These are phyloP conservation scores for Pionites leucogaster DNA, from an alignment of 2,113 vertebrate genomes.

Conservation along the genomic window DNA sequence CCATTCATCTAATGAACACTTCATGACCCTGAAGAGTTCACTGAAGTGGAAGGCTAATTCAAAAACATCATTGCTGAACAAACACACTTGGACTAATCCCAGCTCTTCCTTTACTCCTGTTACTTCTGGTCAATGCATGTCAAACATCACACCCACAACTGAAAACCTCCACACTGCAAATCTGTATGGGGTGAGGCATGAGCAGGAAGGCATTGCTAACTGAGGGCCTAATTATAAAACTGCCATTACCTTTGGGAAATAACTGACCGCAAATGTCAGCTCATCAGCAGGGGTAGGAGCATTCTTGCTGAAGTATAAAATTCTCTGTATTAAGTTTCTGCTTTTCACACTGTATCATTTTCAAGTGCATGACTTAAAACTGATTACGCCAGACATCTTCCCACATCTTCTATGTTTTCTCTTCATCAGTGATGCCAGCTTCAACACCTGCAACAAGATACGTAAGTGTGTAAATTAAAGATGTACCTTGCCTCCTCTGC, in stretches of 20 bases:
- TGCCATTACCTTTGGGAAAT: not conserved
- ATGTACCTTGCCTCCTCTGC: not conserved
- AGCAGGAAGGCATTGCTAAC: not conserved
- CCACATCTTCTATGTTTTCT: not conserved
- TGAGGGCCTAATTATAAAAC: constrained; percentile 12
- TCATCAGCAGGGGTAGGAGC: not conserved
- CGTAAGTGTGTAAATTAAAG: not conserved
- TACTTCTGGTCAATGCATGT: fast-evolving
- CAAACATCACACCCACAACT: not conserved
- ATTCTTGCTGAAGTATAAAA: not conserved
- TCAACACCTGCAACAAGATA: constrained; percentile 11
- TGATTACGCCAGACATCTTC: not conserved
- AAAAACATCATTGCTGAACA: not conserved
- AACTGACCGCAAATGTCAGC: not conserved
- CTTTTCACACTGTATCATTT: not conserved
- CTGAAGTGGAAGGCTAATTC: not conserved
- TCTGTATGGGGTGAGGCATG: not conserved
- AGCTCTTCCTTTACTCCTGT: not conserved
- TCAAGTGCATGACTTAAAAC: not conserved
- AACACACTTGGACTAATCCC: not conserved
- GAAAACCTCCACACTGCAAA: not conserved
- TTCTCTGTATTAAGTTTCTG: not conserved
- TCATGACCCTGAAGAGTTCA: not conserved
- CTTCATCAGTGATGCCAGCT: not conserved
- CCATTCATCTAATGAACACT: not conserved